Conservation (phyloP, 2,113 vertebrate genomes). For the Mola mola region DNA sequence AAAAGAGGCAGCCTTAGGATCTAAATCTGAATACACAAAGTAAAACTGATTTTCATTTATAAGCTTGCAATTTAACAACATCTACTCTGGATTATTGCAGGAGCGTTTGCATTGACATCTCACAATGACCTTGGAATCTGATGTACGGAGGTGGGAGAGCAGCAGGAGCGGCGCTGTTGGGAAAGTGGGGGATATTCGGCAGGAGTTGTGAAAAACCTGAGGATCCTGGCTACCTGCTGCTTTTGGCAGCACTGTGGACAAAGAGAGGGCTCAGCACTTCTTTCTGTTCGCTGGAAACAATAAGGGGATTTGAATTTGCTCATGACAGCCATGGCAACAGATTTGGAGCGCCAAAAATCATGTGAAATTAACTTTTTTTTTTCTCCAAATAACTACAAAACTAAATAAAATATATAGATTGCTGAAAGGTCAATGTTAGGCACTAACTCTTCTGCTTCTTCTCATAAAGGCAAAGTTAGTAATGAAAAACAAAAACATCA, state of each 20-base stretch:
- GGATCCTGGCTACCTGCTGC: slow-evolving; percentile 79
- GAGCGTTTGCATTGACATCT: slow-evolving; percentile 39
- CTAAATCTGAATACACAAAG: neutral
- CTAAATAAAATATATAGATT: slow-evolving; percentile 13
- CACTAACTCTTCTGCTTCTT: slow-evolving; percentile 37
- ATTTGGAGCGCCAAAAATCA: slow-evolving; percentile 51
- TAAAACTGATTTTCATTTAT: neutral
- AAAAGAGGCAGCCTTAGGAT: slow-evolving; percentile 19
- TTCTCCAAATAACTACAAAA: slow-evolving; percentile 17
- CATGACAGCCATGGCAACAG: slow-evolving; percentile 69
- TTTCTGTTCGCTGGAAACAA: slow-evolving; percentile 72
- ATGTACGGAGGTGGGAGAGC: slow-evolving; percentile 52
- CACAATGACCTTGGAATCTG: slow-evolving; percentile 55
- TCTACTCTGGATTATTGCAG: slow-evolving; percentile 37
- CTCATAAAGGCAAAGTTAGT: slow-evolving; percentile 12
- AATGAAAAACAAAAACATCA: neutral
- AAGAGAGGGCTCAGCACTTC: slow-evolving; percentile 60
- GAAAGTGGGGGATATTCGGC: slow-evolving; percentile 36
- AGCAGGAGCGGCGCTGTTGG: slow-evolving; percentile 59
- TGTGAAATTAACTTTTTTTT: slow-evolving; percentile 34
- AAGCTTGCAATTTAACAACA: slow-evolving; percentile 6
- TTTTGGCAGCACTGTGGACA: slow-evolving; percentile 60
- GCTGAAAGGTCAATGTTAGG: slow-evolving; percentile 24
- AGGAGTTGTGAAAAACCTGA: slow-evolving; percentile 64
- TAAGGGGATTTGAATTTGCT: slow-evolving; percentile 71